Conservation (phyloP, 2,113 vertebrate genomes). For the Hypanus sabinus region DNA sequence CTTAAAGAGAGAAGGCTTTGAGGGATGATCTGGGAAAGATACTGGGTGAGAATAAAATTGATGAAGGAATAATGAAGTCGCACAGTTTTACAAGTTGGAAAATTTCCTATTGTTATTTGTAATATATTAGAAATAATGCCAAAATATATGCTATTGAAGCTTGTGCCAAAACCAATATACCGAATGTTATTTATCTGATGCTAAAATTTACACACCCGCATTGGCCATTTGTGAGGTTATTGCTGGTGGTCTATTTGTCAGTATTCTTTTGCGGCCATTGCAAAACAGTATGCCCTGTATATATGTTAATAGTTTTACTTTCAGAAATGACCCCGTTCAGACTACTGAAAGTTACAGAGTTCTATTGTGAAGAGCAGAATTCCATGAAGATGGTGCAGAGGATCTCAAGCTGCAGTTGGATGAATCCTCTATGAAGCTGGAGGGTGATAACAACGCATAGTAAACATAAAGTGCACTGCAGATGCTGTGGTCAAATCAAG, state of each 20-base stretch:
- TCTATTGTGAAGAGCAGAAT: not conserved
- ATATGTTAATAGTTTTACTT: constrained; percentile 1
- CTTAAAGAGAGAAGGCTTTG: not conserved
- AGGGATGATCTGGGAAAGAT: no score
- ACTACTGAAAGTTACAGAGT: not conserved
- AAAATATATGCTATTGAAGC: not conserved
- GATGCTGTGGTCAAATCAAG: no score
- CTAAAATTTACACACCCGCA: not conserved
- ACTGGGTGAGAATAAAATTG: no score
- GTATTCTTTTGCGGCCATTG: not conserved
- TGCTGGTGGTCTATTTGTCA: not conserved
- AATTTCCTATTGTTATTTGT: no score
- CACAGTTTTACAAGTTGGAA: no score
- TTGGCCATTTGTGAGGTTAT: not conserved
- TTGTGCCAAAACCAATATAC: not conserved
- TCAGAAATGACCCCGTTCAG: not conserved
- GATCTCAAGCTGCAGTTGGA: not conserved
- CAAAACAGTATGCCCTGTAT: not conserved
- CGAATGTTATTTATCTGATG: not conserved
- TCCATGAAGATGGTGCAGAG: not conserved
- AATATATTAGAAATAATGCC: not conserved
- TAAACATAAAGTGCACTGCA: no score
- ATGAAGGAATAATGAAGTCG: no score
- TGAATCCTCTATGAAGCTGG: constrained; percentile 8
- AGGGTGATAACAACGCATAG: not conserved